Evolutionary conservation across 2,888 invertebrate genomes (phyloP), one percentile per base, ranked within the genome.

Genomic region (Stenodera caucasica): DNA sequence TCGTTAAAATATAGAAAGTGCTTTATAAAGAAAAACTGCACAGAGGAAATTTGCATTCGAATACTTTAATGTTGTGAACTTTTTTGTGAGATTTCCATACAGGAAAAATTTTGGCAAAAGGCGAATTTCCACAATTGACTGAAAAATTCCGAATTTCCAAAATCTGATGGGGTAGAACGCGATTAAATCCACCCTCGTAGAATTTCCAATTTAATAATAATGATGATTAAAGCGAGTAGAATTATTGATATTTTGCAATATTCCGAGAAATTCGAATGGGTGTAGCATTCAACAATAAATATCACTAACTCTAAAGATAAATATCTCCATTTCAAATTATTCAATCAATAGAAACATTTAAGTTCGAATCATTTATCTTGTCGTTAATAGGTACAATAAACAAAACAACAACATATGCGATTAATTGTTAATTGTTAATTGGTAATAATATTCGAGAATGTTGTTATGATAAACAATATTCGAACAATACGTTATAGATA

Each of bases 381-480:
- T 18, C 45, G 11, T 45, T 45, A 11, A 11, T 11, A 2, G 37
- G 18, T 45, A 12, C 21, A 21, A 45, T 21, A 21, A 45, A 4
- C 18, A 45, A 45, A 8, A 21, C 21, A 40, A 40, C 40, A 40
- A 14, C 15, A 5, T 3, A 2, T 45, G 45, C 12, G 21, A 21
- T 18, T 45, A 45, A 45, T 45, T 21, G 21, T 21, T 45, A 21
- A 45, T 45, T 45, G 45, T 21, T 45, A 21, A 45, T 45, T 45
- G 45, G 45, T 21, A 45, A 45, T 11, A 7, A 15, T 15, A 15
- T 15, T 15, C 29, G 29, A 35, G n/a, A n/a, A n/a, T n/a, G n/a
- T n/a, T n/a, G n/a, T n/a, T n/a, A n/a, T 37, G 15, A 35, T 37
- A 15, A 15, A 15, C 15, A n/a, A 37, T 37, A 37, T 45, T 21